Base-by-base conservation (phyloP, 2,113 vertebrate genomes). In the Trochalopteron elliotii region DNA sequence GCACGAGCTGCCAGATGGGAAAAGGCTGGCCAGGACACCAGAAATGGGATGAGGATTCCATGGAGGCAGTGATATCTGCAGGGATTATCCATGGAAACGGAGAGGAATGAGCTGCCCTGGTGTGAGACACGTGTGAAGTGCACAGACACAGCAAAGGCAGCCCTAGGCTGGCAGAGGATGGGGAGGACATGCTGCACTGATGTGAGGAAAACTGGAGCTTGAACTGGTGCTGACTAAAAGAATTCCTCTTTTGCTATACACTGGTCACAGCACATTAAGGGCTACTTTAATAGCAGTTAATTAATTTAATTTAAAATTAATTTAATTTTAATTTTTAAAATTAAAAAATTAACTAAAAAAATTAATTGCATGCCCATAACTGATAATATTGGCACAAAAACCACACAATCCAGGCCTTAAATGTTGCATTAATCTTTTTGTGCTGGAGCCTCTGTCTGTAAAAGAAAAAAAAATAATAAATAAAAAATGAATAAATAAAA, bases 391-490 rank as follows among this genome's bases (percentile, higher is more conserved):
- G 74, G 35, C 78, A 19, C 14, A 44, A 89, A 89, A 89, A 7
- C 2, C 35, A 39, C 14, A 37, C 12, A 70, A 15, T 31, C 24
- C 72, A 75, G 49, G 31, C 22, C 9, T 90, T 30, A 60, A 83
- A 40, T n/a, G 10, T 19, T 55, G 11, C 30, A 9, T n/a, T 78
- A 15, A 87, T 67, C 13, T 11, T 53, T 68, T 70, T 20, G 12
- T 2, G 0, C 7, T 44, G 53, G 17, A 50, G 23, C 14, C 1
- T 52, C 19, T 15, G 33, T 40, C 27, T 8, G 40, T 45, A 37
- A 60, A 83, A 64, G 3, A 40, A 23, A 63, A 23, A 63, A 12
- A 17, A 22, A 55, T 5, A 15, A 55, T 4, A 33, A 27, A 45
- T 2, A 19, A 5, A 49, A 49, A n/a, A 28, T 12, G 1, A 44